phyloP scores from a whole-genome alignment of 2,113 vertebrate genomes.

The Rhea pennata region DNA sequence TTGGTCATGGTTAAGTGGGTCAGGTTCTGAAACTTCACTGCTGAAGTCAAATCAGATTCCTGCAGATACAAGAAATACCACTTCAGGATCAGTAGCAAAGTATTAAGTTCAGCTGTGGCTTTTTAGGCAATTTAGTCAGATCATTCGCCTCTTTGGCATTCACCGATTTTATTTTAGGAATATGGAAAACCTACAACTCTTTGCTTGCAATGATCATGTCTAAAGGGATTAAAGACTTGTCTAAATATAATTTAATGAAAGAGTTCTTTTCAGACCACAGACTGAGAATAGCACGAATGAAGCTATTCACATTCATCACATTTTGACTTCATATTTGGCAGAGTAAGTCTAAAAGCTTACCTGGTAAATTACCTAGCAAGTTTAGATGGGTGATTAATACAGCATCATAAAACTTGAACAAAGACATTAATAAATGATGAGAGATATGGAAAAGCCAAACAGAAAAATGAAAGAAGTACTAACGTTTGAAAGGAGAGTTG shows the following conservation, averaged over 20 bases:
- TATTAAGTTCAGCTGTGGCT: background rate
- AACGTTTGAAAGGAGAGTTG: constrained; percentile 2
- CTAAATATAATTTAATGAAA: background rate
- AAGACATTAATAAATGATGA: constrained; percentile 39
- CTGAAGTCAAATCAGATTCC: background rate
- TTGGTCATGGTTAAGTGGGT: background rate
- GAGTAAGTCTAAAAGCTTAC: background rate
- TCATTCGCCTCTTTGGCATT: background rate
- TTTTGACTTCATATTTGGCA: background rate
- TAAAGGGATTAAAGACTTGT: background rate
- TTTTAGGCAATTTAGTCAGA: background rate
- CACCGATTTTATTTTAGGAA: background rate
- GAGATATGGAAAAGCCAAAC: background rate
- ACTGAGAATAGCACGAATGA: background rate
- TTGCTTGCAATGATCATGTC: background rate
- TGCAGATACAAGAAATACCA: background rate
- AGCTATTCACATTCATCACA: background rate
- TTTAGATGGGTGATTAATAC: constrained; percentile 23
- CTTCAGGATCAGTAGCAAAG: background rate
- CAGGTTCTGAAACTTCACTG: background rate
- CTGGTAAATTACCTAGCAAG: background rate
- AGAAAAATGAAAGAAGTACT: constrained; percentile 30
- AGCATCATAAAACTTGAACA: background rate
- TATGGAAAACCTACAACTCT: background rate
- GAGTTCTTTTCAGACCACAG: background rate